Evolutionary conservation across 2,888 invertebrate species (phyloP), one percentile per base, ranked within the genome.

Genomic region (Nymphalis polychloros): DNA sequence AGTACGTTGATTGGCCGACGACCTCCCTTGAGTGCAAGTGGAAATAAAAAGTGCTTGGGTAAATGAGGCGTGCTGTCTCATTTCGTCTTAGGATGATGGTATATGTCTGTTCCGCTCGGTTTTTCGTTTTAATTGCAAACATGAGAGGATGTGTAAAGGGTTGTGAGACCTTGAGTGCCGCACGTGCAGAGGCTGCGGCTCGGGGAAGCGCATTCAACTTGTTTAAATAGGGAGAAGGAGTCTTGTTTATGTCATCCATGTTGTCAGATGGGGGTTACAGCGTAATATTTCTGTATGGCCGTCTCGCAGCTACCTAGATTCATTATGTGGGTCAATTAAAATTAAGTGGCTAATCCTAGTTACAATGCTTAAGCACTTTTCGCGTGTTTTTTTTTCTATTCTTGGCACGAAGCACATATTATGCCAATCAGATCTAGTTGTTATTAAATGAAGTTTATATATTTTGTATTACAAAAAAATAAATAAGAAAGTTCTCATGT

Each of bases 91-190:
- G 72, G 77, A 73, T 68, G 68, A 76, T 76, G 74, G 75, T 75
- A 79, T 88, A 77, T 76, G 68, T 80, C 71, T 81, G 80, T 89
- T 85, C 79, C 84, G 72, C 79, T 87, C 83, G 77, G 86, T 87
- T 89, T 92, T 91, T 89, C 89, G 90, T 92, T 92, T 92, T 92
- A 92, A 92, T 92, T 92, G 92, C 92, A 84, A 86, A 85, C 85
- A 81, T 83, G 85, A 90, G 91, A 90, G 92, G 88, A 89, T 86
- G 86, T 88, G 87, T 86, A 90, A 88, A 88, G 90, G 90, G 90
- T 89, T 89, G 89, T 80, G 84, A 83, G 90, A 90, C 88, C 90
- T 92, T 89, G 88, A 92, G 92, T 90, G 88, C 84, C 86, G 86
- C 91, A 90, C 90, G 92, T 90, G 92, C 86, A 88, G 77, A 78